Evolutionary conservation across 2,113 vertebrate genomes (phyloP).

Genomic region (Dendropsophus ebraccatus): DNA sequence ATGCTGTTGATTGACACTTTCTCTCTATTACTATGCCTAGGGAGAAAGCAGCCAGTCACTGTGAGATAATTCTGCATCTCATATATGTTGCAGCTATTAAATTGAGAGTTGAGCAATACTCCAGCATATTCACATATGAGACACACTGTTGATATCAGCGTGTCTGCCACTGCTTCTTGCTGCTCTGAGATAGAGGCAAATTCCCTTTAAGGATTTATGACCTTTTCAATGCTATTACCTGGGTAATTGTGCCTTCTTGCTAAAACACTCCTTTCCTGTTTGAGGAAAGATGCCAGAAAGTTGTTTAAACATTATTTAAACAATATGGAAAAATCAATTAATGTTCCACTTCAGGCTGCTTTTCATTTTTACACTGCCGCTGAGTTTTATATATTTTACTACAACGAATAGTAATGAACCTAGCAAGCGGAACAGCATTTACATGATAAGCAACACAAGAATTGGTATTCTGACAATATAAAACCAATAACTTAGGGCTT

Average conservation of each 20-base stretch:
- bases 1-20: no score
- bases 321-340: conserved; percentile 49
- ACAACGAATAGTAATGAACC: conserved; percentile 31
- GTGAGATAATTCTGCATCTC: no score
- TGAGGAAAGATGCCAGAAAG: background rate
- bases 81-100: no score
- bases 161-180: no score
- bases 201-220: background rate
- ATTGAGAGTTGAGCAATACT: no score
- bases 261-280: conserved; percentile 12
- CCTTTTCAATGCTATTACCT: background rate
- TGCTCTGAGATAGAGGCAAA: no score
- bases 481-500: conserved; percentile 28
- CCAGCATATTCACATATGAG: no score
- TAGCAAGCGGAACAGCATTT: conserved; percentile 17
- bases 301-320: conserved; percentile 47
- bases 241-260: background rate
- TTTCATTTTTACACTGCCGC: conserved; percentile 31
- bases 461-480: conserved; percentile 34
- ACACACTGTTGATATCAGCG: no score
- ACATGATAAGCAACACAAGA: conserved; percentile 36
- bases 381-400: conserved; percentile 29
- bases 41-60: no score
- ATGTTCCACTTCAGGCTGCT: conserved; percentile 45
- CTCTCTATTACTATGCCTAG: no score